Evolutionary conservation across 2,888 invertebrate genomes (phyloP).

Genomic region (Cataglyphis cursor): DNA sequence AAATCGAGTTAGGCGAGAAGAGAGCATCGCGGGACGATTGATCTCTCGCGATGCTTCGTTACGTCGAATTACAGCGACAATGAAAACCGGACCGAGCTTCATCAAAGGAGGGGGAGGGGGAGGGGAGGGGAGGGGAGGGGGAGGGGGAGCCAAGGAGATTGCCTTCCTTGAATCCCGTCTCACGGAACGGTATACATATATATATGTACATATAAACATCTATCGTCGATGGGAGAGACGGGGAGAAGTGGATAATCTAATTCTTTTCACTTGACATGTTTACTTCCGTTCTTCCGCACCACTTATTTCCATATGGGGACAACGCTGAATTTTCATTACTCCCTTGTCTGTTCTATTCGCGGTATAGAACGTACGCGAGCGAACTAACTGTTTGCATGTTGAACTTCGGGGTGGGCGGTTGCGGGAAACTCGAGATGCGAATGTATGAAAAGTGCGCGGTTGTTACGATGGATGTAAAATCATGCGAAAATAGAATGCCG

Average conservation of each 20-base stretch:
- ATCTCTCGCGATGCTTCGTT: slow-evolving; percentile 81
- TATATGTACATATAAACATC: not conserved
- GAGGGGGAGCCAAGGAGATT: slow-evolving; percentile 75
- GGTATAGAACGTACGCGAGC: slow-evolving; percentile 1
- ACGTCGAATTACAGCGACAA: slow-evolving; percentile 78
- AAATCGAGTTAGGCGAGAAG: slow-evolving; percentile 81
- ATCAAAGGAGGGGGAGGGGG: slow-evolving; percentile 60
- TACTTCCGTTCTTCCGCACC: slow-evolving; percentile 58
- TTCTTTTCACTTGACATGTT: slow-evolving; percentile 68
- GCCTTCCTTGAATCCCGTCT: slow-evolving; percentile 67
- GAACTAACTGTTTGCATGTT: slow-evolving; percentile 35
- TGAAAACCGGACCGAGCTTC: slow-evolving; percentile 79
- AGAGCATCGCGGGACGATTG: slow-evolving; percentile 79
- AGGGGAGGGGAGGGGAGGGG: no score
- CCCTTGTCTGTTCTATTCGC: not conserved
- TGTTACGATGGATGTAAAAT: slow-evolving; percentile 22
- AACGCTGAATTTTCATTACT: slow-evolving; percentile 72
- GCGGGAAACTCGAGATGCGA: slow-evolving; percentile 16
- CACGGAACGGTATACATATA: not conserved
- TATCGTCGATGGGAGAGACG: not conserved
- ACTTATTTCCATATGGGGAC: slow-evolving; percentile 55
- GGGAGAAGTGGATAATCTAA: slow-evolving; percentile 63
- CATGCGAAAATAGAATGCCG: not conserved
- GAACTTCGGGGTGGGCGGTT: slow-evolving; percentile 8
- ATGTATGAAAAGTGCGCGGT: slow-evolving; percentile 10